Conservation (phyloP, 1,140 invertebrate species). For the Papilio helenus region DNA sequence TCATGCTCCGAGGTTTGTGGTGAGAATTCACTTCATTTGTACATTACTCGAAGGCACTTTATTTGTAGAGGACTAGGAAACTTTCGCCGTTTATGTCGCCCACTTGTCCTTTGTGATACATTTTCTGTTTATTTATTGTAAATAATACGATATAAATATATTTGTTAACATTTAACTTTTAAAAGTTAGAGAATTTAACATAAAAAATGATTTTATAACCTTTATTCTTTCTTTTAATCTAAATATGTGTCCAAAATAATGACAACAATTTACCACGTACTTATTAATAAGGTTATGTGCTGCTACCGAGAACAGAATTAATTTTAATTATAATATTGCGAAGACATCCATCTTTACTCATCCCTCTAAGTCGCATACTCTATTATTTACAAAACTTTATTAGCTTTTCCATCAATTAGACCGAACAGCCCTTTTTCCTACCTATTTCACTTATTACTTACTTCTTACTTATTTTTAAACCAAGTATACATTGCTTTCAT, state of each 20-base stretch:
- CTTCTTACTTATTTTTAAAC: neutral
- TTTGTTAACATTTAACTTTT: neutral
- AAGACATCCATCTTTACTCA: no score
- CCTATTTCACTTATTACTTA: no score
- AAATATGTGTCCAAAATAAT: no score
- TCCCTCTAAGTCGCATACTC: no score
- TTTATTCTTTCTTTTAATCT: no score
- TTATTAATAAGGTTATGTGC: no score
- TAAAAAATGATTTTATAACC: neutral
- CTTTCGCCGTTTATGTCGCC: slow-evolving; percentile 47
- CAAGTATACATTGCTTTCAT: neutral
- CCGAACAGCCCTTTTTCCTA: no score
- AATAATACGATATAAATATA: slow-evolving; percentile 25
- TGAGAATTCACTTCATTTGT: slow-evolving; percentile 31
- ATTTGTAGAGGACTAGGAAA: slow-evolving; percentile 54
- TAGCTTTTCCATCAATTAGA: no score
- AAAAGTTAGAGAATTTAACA: neutral
- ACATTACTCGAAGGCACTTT: slow-evolving; percentile 44
- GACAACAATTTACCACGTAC: no score
- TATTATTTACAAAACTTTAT: no score
- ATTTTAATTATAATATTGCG: no score
- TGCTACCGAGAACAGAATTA: no score
- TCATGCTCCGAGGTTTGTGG: slow-evolving; percentile 24
- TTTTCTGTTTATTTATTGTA: slow-evolving; percentile 29
- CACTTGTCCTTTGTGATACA: slow-evolving; percentile 42